Evolutionary conservation across 2,113 vertebrate species (phyloP).

Genomic region (Oryzias curvinotus): DNA sequence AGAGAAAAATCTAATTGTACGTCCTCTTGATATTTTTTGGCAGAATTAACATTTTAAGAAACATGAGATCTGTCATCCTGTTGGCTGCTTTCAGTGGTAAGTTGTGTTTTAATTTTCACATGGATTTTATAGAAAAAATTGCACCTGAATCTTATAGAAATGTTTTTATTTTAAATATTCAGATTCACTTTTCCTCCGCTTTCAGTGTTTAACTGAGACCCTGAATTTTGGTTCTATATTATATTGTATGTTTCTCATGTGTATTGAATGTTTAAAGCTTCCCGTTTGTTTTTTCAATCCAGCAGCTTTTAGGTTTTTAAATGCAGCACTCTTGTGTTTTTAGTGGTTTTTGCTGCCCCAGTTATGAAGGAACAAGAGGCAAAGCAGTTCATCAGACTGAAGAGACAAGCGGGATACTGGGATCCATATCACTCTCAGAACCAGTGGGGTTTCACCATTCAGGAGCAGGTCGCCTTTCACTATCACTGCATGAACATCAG

Average conservation of each 20-base stretch:
- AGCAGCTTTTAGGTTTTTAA: background rate
- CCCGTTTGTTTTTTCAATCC: no score
- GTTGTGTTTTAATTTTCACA: constrained; percentile 6
- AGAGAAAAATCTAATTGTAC: background rate
- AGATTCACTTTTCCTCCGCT: no score
- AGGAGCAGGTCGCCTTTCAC: constrained; percentile 61
- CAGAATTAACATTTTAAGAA: constrained; percentile 19
- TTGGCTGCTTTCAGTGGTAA: constrained; percentile 59
- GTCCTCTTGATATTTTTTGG: background rate
- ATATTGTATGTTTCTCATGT: no score
- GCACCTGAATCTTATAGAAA: background rate
- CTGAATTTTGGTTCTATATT: no score
- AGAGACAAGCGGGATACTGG: constrained; percentile 68
- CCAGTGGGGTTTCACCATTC: constrained; percentile 67
- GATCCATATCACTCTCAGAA: constrained; percentile 70
- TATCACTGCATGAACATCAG: background rate
- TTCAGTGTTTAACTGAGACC: no score
- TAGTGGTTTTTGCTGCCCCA: constrained; percentile 59
- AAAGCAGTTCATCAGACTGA: constrained; percentile 64
- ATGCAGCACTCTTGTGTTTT: background rate
- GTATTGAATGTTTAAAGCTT: no score
- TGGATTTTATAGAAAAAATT: background rate
- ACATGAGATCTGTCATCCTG: constrained; percentile 55
- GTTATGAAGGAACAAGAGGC: constrained; percentile 65
- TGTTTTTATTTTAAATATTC: no score